Percentiles rank a stretch among this genome's conserved stretches.
These are phyloP conservation scores for Parnassius smintheus DNA, from an alignment of 2,888 invertebrate genomes.

Conservation along the genomic window DNA sequence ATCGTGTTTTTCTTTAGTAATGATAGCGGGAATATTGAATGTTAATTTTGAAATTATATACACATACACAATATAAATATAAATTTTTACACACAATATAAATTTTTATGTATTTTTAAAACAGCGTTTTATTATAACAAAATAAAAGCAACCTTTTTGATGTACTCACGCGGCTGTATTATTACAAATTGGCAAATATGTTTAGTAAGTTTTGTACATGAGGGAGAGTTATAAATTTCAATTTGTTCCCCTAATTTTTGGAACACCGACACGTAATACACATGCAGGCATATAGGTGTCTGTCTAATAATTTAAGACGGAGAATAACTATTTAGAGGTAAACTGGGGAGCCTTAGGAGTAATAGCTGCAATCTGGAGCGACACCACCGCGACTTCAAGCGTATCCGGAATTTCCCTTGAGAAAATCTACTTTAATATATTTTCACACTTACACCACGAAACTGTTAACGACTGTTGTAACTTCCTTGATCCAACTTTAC, in stretches of 20 bases:
- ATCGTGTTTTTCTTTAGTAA: too few relatives aligned
- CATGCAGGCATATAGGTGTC: constrained; percentile 54
- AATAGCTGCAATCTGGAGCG: constrained; percentile 73
- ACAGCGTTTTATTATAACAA: too few relatives aligned
- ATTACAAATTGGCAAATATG: constrained; percentile 9
- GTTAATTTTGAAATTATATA: too few relatives aligned
- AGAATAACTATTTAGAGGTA: constrained; percentile 67
- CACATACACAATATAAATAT: too few relatives aligned
- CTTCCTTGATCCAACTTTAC: too few relatives aligned
- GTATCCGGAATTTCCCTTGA: constrained; percentile 72
- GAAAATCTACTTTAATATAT: constrained; percentile 51
- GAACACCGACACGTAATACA: constrained; percentile 48
- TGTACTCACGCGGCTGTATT: too few relatives aligned
- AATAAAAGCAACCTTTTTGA: too few relatives aligned
- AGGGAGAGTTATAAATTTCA: constrained; percentile 48
- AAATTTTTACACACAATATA: too few relatives aligned
- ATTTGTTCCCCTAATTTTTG: constrained; percentile 57
- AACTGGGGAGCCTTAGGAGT: constrained; percentile 69
- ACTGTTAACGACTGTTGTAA: constrained; percentile 14
- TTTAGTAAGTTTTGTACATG: constrained; percentile 17
- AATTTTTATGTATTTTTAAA: too few relatives aligned
- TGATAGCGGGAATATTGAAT: too few relatives aligned
- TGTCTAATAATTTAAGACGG: constrained; percentile 66
- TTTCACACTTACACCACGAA: constrained; percentile 37
- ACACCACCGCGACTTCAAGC: constrained; percentile 47